Evolutionary conservation across 2,888 invertebrate genomes (phyloP).

Genomic region (Cryptosula pallasiana): DNA sequence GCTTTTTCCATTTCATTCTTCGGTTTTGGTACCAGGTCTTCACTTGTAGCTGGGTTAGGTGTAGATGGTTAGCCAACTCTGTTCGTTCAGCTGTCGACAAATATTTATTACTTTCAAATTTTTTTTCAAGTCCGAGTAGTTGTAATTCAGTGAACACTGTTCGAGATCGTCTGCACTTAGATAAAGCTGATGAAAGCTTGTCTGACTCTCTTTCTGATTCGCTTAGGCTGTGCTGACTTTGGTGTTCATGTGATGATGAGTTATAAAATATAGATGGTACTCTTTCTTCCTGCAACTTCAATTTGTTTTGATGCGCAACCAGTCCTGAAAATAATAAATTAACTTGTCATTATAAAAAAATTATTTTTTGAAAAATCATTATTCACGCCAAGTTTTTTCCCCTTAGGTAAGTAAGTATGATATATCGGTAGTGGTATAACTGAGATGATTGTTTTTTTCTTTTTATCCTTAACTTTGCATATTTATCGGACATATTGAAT

Average conservation of each 20-base stretch:
- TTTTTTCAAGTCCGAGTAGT: slow-evolving; percentile 52
- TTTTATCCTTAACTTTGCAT: too few relatives aligned
- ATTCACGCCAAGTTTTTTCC: too few relatives aligned
- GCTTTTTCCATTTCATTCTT: slow-evolving; percentile 57
- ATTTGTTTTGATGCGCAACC: not conserved
- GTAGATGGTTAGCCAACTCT: slow-evolving; percentile 52
- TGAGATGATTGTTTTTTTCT: too few relatives aligned
- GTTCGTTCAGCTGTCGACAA: slow-evolving; percentile 54
- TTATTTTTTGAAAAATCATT: too few relatives aligned
- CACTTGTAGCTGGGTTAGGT: slow-evolving; percentile 55
- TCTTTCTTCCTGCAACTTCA: not conserved
- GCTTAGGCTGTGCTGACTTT: not conserved
- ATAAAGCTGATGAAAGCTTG: slow-evolving; percentile 21
- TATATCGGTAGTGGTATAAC: too few relatives aligned
- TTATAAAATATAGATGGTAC: not conserved
- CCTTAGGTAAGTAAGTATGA: too few relatives aligned
- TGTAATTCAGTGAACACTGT: slow-evolving; percentile 51
- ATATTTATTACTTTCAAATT: slow-evolving; percentile 55
- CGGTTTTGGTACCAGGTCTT: slow-evolving; percentile 57
- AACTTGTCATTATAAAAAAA: too few relatives aligned
- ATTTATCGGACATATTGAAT: too few relatives aligned
- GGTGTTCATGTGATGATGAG: not conserved
- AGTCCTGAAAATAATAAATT: not conserved
- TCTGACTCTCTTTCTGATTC: slow-evolving; percentile 13
- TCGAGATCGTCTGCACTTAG: slow-evolving; percentile 45